Percentiles rank a stretch among this genome's conserved stretches.
Conservation (phyloP, 2,113 vertebrate genomes). For the Triplophysa rosa region DNA sequence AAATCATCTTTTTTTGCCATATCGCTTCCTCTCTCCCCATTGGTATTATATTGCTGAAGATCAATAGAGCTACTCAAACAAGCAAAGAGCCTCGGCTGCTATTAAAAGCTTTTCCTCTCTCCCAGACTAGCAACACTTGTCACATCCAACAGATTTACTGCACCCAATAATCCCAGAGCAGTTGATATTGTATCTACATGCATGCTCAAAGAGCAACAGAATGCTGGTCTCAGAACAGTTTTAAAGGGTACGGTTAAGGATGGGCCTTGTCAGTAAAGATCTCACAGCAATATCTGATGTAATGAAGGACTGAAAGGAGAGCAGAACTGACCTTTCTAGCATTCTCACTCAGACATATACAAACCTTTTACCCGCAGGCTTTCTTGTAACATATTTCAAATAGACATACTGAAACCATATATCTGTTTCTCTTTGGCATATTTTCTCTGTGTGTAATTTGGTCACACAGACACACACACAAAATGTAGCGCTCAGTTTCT, state of each 20-base stretch:
- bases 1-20: background rate
- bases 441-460: background rate
- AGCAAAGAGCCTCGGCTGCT: slow-evolving; percentile 35
- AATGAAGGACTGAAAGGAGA: slow-evolving; percentile 32
- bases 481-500: too few relatives aligned
- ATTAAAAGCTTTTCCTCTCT: slow-evolving; percentile 32
- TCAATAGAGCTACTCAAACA: slow-evolving; percentile 38
- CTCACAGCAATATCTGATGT: slow-evolving; percentile 12
- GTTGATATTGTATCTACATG: background rate
- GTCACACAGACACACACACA: background rate
- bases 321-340: slow-evolving; percentile 36
- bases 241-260: background rate
- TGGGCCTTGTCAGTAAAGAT: too few relatives aligned
- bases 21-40: background rate
- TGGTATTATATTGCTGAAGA: slow-evolving; percentile 34
- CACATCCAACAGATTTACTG: slow-evolving; percentile 25
- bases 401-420: background rate
- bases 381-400: slow-evolving; percentile 1
- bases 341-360: background rate
- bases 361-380: slow-evolving; percentile 7
- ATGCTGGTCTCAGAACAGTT: background rate
- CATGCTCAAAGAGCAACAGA: background rate
- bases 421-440: background rate
- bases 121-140: slow-evolving; percentile 26
- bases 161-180: slow-evolving; percentile 35